phyloP scores from a whole-genome alignment of 2,888 invertebrate genomes.

The Rhingia rostrata region DNA sequence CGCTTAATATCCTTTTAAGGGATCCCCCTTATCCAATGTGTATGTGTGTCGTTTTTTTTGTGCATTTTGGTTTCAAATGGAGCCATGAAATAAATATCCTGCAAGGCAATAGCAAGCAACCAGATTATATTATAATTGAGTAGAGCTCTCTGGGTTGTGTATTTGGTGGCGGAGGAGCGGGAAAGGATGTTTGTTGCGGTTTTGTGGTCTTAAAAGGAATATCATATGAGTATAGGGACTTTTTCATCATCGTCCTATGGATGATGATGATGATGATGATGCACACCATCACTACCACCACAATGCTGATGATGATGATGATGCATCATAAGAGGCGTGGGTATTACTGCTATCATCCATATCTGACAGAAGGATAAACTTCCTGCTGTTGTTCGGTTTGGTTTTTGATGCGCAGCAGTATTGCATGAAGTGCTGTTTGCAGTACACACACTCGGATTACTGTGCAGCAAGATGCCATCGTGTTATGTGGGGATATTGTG shows the following conservation, averaged over 20 bases:
- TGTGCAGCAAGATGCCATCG: conserved; percentile 33
- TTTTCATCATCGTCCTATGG: conserved; percentile 33
- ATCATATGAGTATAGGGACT: conserved; percentile 45
- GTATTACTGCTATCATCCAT: conserved; percentile 56
- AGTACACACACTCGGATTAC: conserved; percentile 7
- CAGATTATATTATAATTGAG: conserved; percentile 73
- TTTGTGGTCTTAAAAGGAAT: conserved; percentile 66
- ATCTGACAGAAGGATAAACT: conserved; percentile 64
- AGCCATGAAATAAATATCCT: conserved; percentile 49
- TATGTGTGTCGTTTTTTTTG: conserved; percentile 22
- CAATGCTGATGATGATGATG: conserved; percentile 46
- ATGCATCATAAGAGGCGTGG: conserved; percentile 47
- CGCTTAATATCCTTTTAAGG: conserved; percentile 45
- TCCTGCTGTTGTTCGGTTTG: conserved; percentile 67
- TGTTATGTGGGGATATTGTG: conserved; percentile 46
- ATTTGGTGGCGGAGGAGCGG: conserved; percentile 9
- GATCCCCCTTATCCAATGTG: neutral
- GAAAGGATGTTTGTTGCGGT: conserved; percentile 59
- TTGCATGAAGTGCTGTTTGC: conserved; percentile 53
- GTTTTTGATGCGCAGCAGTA: conserved; percentile 44
- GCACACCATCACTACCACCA: conserved; percentile 14
- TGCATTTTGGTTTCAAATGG: conserved; percentile 13
- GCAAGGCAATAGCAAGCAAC: conserved; percentile 52
- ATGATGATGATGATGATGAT: conserved; percentile 12
- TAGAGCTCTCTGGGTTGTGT: conserved; percentile 39